A percentile compares a stretch with the other conserved stretches of the same genome.
Evolutionary conservation across 2,797 vertebrate species (phyloP).

Genomic region (Paguma larvata): DNA sequence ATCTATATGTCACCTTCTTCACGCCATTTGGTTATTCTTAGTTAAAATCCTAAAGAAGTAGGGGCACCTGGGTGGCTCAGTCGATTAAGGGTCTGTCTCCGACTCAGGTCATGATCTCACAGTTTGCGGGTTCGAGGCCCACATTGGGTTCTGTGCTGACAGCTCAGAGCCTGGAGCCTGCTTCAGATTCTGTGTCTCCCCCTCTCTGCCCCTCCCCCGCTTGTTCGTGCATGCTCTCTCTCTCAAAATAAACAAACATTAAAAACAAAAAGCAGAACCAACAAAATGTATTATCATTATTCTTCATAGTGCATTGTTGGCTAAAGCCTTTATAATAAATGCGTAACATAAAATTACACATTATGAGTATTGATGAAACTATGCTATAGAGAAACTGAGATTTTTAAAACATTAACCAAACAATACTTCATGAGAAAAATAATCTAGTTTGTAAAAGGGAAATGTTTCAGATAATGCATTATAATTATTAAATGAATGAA

Average conservation of each 20-base stretch:
- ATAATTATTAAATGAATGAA: conserved; percentile 69
- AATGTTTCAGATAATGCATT: conserved; percentile 48
- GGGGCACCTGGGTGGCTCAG: neutral
- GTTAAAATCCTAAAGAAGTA: conserved; percentile 66
- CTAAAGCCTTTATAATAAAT: conserved; percentile 26
- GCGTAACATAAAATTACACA: neutral
- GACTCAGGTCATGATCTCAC: no score
- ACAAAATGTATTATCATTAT: conserved; percentile 2
- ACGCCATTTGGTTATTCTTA: conserved; percentile 10
- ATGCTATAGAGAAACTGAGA: conserved; percentile 7
- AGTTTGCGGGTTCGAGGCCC: no score
- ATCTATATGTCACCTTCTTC: neutral
- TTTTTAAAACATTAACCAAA: conserved; percentile 44
- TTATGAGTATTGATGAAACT: conserved; percentile 43
- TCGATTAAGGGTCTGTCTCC: no score
- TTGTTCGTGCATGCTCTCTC: no score
- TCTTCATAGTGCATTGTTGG: neutral
- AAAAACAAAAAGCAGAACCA: conserved; percentile 7
- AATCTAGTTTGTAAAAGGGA: conserved; percentile 46
- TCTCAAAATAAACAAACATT: no score
- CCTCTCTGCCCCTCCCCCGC: no score
- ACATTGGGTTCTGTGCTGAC: no score
- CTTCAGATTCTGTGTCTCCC: no score
- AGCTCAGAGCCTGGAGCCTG: no score
- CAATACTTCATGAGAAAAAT: neutral